Percentiles rank a stretch among this genome's conserved stretches.
Conservation (phyloP, 2,113 vertebrate genomes). For the Pica pica region DNA sequence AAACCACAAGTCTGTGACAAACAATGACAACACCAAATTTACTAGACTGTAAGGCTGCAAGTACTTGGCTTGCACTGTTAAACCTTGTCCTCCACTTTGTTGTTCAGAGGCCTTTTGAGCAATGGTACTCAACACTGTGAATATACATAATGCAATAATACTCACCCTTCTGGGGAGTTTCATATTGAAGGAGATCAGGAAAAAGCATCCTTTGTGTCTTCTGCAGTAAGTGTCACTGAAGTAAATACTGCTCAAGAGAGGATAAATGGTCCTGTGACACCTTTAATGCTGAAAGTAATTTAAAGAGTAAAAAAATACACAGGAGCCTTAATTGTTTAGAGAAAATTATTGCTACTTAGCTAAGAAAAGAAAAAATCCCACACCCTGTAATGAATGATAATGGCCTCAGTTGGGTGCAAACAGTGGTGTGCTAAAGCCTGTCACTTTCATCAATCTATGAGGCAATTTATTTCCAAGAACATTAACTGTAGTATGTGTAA, state of each 20-base stretch:
- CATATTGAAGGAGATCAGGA: neutral
- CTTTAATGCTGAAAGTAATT: slow-evolving; percentile 18
- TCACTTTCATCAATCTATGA: slow-evolving; percentile 32
- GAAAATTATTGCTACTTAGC: slow-evolving; percentile 36
- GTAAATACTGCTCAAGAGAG: slow-evolving; percentile 6
- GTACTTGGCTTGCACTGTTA: neutral
- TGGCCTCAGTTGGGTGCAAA: slow-evolving; percentile 23
- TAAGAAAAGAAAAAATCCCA: neutral
- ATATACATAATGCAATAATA: neutral
- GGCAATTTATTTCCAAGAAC: slow-evolving; percentile 35
- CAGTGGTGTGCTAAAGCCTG: neutral
- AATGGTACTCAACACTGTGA: neutral
- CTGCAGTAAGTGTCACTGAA: neutral
- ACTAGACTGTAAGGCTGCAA: neutral
- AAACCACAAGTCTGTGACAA: neutral
- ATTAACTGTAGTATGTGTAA: slow-evolving; percentile 3
- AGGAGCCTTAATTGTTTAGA: slow-evolving; percentile 26
- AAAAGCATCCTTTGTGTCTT: neutral
- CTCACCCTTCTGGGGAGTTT: neutral
- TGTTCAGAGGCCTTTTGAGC: neutral
- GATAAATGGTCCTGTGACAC: slow-evolving; percentile 21
- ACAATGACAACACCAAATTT: neutral
- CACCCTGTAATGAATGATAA: slow-evolving; percentile 37
- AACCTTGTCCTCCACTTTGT: neutral
- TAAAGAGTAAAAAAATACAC: slow-evolving; percentile 8